Percentiles rank a stretch among this genome's conserved stretches.
These are phyloP conservation scores for Sphyrna mokarran DNA, from an alignment of 2,113 vertebrate species.

Conservation along the genomic window DNA sequence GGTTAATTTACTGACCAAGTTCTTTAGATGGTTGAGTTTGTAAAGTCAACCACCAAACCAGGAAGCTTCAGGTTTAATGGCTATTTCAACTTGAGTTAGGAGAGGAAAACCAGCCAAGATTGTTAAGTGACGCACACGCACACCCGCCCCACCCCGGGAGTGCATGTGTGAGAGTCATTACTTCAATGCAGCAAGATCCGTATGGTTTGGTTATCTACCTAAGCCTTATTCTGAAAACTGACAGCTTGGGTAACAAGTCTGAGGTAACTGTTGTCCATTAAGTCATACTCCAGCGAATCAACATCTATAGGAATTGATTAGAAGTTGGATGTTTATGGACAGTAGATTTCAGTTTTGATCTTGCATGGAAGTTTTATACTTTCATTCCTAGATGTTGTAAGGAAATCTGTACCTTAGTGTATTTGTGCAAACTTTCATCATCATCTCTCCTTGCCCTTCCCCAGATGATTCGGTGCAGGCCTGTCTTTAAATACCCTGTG, in stretches of 20 bases:
- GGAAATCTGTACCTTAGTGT: neutral
- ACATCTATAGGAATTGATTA: neutral
- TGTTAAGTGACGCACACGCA: neutral
- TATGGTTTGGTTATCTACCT: neutral
- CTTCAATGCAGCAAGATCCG: neutral
- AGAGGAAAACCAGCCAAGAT: neutral
- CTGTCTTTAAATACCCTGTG: neutral
- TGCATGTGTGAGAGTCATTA: neutral
- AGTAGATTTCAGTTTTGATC: neutral
- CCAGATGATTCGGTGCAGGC: neutral
- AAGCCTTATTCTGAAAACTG: neutral
- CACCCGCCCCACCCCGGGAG: no score
- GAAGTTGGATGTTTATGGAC: neutral
- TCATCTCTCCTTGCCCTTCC: neutral
- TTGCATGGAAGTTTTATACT: neutral
- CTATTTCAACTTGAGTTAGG: neutral
- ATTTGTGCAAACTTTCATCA: neutral
- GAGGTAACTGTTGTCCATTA: neutral
- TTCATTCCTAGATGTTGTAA: neutral
- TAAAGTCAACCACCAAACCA: neutral
- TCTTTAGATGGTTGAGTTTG: neutral
- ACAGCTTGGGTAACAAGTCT: neutral
- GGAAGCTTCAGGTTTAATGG: neutral
- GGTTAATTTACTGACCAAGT: neutral
- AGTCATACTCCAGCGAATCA: neutral